Evolutionary conservation across 1,140 invertebrate species (phyloP), one percentile per base, ranked within the genome.

Genomic region (Drosophila nigromelanica): DNA sequence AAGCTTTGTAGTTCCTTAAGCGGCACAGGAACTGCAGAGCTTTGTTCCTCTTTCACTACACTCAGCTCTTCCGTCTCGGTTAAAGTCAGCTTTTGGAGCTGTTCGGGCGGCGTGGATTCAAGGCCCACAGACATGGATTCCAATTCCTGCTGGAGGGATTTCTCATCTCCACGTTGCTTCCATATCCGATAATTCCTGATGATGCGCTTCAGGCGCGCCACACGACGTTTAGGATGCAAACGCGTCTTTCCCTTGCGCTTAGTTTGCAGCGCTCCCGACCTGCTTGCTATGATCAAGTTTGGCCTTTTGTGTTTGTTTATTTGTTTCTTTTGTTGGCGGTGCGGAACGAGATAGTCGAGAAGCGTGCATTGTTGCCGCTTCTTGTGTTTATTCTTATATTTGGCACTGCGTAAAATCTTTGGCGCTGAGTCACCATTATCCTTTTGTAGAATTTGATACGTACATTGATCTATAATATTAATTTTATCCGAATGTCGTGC

Each of bases 221-320:
- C 39, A 11, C 77, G 77, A 5, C 43, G 54, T 5, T 78, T 85
- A 2, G 76, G 66, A 50, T 62, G 14, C 6, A 89, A 48, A 7
- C 85, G 81, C 7, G 68, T 75, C 52, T 82, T 82, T 4, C 74
- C 89, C 12, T 91, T 90, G 35, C 73, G 66, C 39, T 89, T 82
- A 18, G 42, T 14, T 39, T 24, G 50, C 15, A 48, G 11, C 18
- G 18, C 4, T 3, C 45, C 64, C 2, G 21, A 37, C 4, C 42
- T 39, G 47, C 50, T 71, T 3, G 54, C 63, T 27, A 87, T 59
- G 4, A 47, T 55, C 4, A 73, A 14, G 30, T 71, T 45, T 0
- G 75, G 54, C 6, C 30, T 37, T 55, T 24, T 66, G 15, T 47
- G 54, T 40, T 54, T 51, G 37, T 64, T 75, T 1, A 21, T 5